A percentile compares a stretch with the other conserved stretches of the same genome.
Conservation (phyloP, 1,140 invertebrate species). For the Drosophila lacertosa region DNA sequence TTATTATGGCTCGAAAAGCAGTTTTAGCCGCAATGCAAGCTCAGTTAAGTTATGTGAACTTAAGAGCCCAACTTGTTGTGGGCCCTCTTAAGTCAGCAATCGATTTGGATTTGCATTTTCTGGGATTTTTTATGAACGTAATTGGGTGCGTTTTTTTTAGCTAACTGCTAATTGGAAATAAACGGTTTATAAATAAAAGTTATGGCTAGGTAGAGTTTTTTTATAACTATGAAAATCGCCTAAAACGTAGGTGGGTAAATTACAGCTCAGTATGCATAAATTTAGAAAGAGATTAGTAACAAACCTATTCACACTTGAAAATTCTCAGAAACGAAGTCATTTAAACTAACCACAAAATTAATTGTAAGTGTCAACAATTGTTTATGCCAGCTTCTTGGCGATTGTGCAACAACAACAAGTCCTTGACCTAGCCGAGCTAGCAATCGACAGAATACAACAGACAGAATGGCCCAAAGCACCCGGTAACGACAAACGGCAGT, state of each 20-base stretch:
- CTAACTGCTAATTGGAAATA: slow-evolving; percentile 4
- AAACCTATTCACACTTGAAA: background rate
- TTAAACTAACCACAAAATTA: background rate
- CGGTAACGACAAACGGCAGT: slow-evolving; percentile 41
- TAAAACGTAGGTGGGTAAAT: background rate
- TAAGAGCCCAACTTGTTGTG: slow-evolving; percentile 2
- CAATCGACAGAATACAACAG: slow-evolving; percentile 46
- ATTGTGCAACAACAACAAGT: slow-evolving; percentile 33
- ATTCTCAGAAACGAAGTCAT: background rate
- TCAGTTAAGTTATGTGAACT: background rate
- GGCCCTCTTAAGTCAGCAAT: background rate
- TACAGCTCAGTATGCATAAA: slow-evolving; percentile 9
- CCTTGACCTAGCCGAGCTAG: slow-evolving; percentile 16
- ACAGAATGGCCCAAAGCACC: slow-evolving; percentile 18
- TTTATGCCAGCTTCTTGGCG: background rate
- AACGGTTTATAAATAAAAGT: background rate
- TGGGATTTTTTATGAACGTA: slow-evolving; percentile 15
- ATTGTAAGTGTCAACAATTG: background rate
- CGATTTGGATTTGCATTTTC: slow-evolving; percentile 2
- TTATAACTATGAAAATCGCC: no score
- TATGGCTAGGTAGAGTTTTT: background rate
- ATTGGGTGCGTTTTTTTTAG: background rate
- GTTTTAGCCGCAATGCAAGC: slow-evolving; percentile 1
- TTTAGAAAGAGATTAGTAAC: background rate
- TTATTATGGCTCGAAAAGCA: slow-evolving; percentile 18